phyloP scores from a whole-genome alignment of 2,888 invertebrate species.

The Choristoneura rosaceana region DNA sequence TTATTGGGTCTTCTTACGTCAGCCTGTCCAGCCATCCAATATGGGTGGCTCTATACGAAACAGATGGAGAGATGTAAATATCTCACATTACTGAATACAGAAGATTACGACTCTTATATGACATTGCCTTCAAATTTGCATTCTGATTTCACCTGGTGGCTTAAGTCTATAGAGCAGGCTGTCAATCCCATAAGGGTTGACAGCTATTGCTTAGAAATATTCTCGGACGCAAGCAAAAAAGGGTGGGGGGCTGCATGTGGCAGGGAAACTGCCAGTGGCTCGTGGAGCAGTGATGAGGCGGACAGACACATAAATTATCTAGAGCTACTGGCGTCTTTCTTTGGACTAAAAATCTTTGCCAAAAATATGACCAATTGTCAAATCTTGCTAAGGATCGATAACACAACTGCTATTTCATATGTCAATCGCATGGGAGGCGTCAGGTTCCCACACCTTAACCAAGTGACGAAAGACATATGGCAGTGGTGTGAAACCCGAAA shows the following conservation, averaged over 20 bases:
- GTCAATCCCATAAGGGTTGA: neutral
- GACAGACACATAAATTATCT: neutral
- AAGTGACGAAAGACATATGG: slow-evolving; percentile 3
- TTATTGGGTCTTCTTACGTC: slow-evolving; percentile 10
- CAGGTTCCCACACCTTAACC: slow-evolving; percentile 1
- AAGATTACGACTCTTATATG: too few species aligned
- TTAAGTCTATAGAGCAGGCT: neutral
- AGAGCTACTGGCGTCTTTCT: too few species aligned
- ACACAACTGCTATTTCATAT: slow-evolving; percentile 6
- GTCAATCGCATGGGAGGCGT: slow-evolving; percentile 4
- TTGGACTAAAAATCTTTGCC: too few species aligned
- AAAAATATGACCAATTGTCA: neutral
- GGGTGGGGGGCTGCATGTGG: slow-evolving; percentile 6
- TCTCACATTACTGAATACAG: neutral
- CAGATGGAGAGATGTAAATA: slow-evolving; percentile 15
- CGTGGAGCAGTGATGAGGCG: neutral
- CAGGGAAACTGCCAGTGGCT: slow-evolving; percentile 2
- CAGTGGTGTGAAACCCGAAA: too few species aligned
- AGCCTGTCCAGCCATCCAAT: neutral
- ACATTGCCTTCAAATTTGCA: too few species aligned
- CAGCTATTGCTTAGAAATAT: neutral
- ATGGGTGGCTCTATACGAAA: slow-evolving; percentile 5
- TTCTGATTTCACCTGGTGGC: neutral
- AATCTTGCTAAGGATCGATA: neutral
- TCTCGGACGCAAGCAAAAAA: slow-evolving; percentile 3